Evolutionary conservation across 2,797 vertebrate genomes (phyloP).

Genomic region (Hydrophis major): DNA sequence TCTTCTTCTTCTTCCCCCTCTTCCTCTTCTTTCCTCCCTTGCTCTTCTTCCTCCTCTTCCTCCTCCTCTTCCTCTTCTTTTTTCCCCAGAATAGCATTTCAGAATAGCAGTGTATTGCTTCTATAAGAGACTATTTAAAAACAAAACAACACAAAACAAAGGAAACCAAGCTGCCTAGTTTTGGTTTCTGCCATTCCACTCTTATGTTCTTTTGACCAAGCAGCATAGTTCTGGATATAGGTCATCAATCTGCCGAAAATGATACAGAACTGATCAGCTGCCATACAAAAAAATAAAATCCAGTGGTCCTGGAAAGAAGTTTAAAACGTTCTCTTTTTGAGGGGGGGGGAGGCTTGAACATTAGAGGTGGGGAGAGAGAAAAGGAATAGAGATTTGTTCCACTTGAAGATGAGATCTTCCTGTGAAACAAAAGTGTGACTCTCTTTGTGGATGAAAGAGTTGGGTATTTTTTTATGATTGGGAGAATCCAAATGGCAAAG

Average conservation of each 20-base stretch:
- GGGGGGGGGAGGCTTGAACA: neutral
- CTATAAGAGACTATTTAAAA: conserved; percentile 2
- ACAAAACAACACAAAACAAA: neutral
- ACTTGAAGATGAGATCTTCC: neutral
- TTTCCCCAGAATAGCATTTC: neutral
- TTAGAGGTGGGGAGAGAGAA: neutral
- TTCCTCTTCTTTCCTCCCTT: neutral
- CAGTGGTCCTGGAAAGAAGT: conserved; percentile 28
- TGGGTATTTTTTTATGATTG: neutral
- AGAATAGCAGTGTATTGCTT: neutral
- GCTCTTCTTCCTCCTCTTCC: accelerated
- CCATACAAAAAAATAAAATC: conserved; percentile 25
- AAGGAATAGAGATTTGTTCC: neutral
- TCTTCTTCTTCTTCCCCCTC: too few relatives aligned
- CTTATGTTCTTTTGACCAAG: conserved; percentile 52
- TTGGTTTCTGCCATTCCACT: conserved; percentile 41
- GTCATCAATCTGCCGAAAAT: conserved; percentile 38
- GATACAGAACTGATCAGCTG: conserved; percentile 28
- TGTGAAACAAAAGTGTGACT: neutral
- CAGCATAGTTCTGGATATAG: conserved; percentile 48
- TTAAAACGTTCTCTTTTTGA: neutral
- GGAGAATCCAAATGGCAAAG: neutral
- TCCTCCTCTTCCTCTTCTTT: neutral
- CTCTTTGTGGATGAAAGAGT: neutral
- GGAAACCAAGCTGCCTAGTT: conserved; percentile 17